Conservation (phyloP, 2,797 vertebrate species). For the Gymnothorax reevesii region DNA sequence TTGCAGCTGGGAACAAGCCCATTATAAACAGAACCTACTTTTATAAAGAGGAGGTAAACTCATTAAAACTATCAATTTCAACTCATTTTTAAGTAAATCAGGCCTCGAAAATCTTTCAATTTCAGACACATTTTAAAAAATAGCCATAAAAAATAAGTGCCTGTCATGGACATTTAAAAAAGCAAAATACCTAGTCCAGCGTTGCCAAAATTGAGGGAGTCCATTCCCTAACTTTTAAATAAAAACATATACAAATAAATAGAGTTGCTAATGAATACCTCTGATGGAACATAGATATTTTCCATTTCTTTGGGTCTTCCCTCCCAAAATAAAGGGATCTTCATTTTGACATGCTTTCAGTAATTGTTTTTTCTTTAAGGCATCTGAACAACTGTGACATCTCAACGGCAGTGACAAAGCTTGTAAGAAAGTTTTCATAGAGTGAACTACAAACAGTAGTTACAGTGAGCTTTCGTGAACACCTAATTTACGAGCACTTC, state of each 20-base stretch:
- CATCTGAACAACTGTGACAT: neutral
- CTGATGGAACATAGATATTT: neutral
- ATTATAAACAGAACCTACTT: neutral
- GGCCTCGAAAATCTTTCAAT: neutral
- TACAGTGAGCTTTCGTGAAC: neutral
- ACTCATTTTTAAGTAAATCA: neutral
- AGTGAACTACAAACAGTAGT: neutral
- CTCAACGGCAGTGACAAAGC: neutral
- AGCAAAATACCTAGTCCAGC: neutral
- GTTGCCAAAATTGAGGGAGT: neutral
- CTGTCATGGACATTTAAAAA: neutral
- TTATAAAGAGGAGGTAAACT: neutral
- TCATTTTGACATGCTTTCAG: neutral
- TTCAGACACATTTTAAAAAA: neutral
- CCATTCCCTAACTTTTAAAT: neutral
- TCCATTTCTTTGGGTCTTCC: neutral
- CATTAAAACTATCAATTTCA: neutral
- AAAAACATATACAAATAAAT: constrained; percentile 3
- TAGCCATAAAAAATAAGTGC: neutral
- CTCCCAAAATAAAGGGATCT: neutral
- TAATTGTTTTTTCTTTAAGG: neutral
- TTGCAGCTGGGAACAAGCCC: neutral
- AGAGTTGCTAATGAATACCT: neutral
- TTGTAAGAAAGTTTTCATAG: neutral
- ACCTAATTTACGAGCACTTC: neutral